A percentile compares a stretch with the other conserved stretches of the same genome.
Evolutionary conservation across 2,113 vertebrate species (phyloP).

Genomic region (Panthera leo): DNA sequence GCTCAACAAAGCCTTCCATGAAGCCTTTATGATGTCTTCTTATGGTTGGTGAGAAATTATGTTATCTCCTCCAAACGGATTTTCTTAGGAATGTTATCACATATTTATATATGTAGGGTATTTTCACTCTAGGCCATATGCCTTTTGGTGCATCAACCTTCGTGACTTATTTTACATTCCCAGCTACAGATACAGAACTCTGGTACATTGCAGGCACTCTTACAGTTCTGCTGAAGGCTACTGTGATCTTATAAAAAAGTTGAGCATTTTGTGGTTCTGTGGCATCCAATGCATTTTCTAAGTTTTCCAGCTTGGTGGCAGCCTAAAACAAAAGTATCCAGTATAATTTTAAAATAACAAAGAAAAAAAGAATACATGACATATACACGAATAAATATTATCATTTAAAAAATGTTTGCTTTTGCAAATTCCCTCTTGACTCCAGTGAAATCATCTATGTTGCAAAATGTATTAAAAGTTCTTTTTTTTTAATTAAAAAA

Average conservation of each 20-base stretch:
- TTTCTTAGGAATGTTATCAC: background rate
- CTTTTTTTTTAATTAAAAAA: background rate
- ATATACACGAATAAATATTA: background rate
- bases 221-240: slow-evolving; percentile 95
- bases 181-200: background rate
- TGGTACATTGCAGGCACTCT: slow-evolving; percentile 66
- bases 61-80: background rate
- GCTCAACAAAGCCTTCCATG: background rate
- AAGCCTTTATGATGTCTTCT: background rate
- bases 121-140: background rate
- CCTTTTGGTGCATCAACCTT: background rate
- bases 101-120: background rate
- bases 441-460: background rate
- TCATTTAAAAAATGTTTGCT: slow-evolving; percentile 19
- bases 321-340: slow-evolving; percentile 84
- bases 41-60: background rate
- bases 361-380: background rate
- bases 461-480: background rate
- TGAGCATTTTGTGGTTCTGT: slow-evolving; percentile 92
- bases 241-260: slow-evolving; percentile 91
- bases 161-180: background rate
- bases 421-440: background rate
- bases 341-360: slow-evolving; percentile 16
- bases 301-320: slow-evolving; percentile 88
- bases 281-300: slow-evolving; percentile 88